Evolutionary conservation across 2,797 vertebrate genomes (phyloP).

Genomic region (Zalophus californianus): DNA sequence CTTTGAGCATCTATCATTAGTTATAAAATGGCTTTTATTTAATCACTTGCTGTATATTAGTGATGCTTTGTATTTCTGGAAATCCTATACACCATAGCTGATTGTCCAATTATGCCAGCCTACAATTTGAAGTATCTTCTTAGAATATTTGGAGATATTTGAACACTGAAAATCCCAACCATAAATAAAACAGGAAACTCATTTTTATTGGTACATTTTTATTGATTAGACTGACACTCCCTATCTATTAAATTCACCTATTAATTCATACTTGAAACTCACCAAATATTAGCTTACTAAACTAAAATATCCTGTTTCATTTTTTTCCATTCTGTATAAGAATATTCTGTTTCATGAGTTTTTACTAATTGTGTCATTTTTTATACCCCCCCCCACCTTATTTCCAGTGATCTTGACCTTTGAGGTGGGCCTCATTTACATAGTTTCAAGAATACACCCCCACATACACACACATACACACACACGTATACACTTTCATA

Average conservation of each 20-base stretch:
- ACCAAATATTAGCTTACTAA: background rate
- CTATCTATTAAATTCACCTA: background rate
- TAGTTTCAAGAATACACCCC: background rate
- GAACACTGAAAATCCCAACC: slow-evolving; percentile 15
- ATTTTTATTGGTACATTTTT: background rate
- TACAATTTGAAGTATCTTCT: background rate
- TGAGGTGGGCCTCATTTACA: background rate
- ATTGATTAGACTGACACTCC: background rate
- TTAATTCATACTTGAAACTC: slow-evolving; percentile 5
- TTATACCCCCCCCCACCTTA: background rate
- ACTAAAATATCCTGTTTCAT: background rate
- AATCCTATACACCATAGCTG: background rate
- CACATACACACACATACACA: accelerated
- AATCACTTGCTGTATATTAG: background rate
- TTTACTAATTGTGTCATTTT: background rate
- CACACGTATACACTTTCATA: background rate
- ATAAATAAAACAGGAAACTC: slow-evolving; percentile 5
- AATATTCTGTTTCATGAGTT: slow-evolving; percentile 1
- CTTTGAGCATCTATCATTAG: background rate
- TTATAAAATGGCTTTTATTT: slow-evolving; percentile 30
- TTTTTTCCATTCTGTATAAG: slow-evolving; percentile 18
- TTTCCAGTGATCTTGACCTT: background rate
- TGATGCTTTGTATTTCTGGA: slow-evolving; percentile 2
- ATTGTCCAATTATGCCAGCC: background rate
- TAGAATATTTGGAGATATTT: slow-evolving; percentile 30